Percentiles rank a stretch among this genome's conserved stretches.
phyloP scores from a whole-genome alignment of 2,113 vertebrate species.

The Pteronura brasiliensis region DNA sequence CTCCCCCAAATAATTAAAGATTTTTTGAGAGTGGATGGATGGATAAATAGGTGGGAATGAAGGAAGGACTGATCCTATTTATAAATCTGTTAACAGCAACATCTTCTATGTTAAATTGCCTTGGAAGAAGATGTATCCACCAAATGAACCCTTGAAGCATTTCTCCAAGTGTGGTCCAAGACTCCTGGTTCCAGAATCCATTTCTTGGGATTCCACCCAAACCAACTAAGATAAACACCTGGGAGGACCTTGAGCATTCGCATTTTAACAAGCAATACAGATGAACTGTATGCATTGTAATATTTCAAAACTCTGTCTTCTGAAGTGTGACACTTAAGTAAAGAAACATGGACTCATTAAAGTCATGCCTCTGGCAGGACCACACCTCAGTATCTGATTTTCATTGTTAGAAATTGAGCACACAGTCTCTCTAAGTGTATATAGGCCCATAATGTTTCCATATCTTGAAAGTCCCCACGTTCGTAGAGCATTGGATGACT shows the following conservation, averaged over 20 bases:
- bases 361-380: not conserved
- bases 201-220: not conserved
- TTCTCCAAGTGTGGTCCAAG: not conserved
- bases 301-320: not conserved
- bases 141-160: not conserved
- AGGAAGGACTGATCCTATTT: not conserved
- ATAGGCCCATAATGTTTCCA: not conserved
- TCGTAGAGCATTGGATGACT: not conserved
- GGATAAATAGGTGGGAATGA: not conserved
- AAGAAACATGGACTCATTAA: slow-evolving; percentile 22
- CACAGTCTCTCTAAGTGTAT: not conserved
- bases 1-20: not conserved
- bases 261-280: not conserved
- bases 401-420: slow-evolving; percentile 1
- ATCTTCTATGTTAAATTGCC: not conserved
- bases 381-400: not conserved
- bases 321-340: not conserved
- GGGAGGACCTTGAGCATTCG: not conserved
- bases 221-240: not conserved
- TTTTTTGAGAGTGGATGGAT: not conserved
- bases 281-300: not conserved
- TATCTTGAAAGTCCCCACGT: not conserved
- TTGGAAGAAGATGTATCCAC: not conserved
- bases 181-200: not conserved
- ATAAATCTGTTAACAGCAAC: not conserved